Conservation (phyloP, 2,888 invertebrate species). For the Portevinia maculata region DNA sequence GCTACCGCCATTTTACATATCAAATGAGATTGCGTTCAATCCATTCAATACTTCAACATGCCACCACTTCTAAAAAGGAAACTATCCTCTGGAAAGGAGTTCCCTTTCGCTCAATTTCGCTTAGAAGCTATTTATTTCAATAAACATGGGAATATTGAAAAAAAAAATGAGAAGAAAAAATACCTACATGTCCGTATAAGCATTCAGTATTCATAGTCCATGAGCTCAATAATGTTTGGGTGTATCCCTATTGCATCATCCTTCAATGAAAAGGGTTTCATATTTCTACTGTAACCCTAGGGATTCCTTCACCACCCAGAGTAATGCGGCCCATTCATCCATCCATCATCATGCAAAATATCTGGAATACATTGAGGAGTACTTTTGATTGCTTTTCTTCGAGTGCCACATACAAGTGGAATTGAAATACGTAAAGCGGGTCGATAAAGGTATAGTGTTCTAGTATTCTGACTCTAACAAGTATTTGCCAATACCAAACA, state of each 20-base stretch:
- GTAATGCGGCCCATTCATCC: constrained; percentile 61
- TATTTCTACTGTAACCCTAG: constrained; percentile 10
- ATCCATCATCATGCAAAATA: constrained; percentile 71
- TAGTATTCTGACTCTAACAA: constrained; percentile 68
- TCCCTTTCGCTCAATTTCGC: background rate
- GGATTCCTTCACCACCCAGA: too few relatives aligned
- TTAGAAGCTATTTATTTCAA: constrained; percentile 22
- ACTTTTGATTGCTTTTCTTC: constrained; percentile 72
- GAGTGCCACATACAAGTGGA: constrained; percentile 25
- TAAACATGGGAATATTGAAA: constrained; percentile 37
- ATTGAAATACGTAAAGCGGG: constrained; percentile 15
- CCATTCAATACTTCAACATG: constrained; percentile 29
- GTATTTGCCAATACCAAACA: constrained; percentile 67
- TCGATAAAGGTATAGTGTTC: constrained; percentile 49
- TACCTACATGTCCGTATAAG: background rate
- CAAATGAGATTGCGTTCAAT: constrained; percentile 4
- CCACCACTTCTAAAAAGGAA: constrained; percentile 2
- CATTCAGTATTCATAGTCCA: constrained; percentile 50
- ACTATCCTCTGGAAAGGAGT: background rate
- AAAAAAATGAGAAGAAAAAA: too few relatives aligned
- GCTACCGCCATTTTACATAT: background rate
- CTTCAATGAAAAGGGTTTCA: constrained; percentile 30
- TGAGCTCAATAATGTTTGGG: constrained; percentile 56
- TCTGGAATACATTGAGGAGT: constrained; percentile 70
- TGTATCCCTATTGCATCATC: constrained; percentile 25